Conservation (phyloP, 2,888 invertebrate genomes). For the Drosophila affinis region DNA sequence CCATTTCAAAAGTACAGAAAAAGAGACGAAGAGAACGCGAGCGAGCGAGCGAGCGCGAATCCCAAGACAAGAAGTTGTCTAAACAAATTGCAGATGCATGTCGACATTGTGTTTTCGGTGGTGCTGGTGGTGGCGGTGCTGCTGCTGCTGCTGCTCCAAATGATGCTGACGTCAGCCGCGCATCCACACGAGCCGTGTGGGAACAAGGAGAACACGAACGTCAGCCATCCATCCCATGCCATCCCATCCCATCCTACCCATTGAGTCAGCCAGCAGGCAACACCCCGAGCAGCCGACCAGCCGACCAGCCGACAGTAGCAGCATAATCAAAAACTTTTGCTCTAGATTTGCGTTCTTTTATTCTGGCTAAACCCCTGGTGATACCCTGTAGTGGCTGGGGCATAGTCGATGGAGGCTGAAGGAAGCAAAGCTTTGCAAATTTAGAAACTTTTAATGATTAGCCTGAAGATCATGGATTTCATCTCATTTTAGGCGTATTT, state of each 20-base stretch:
- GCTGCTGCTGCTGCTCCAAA: constrained; percentile 11
- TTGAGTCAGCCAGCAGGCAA: neutral
- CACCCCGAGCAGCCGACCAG: neutral
- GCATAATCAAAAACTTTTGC: constrained; percentile 46
- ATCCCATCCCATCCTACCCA: constrained; percentile 1
- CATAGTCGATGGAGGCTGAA: neutral
- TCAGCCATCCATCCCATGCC: constrained; percentile 1
- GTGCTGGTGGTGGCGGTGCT: neutral
- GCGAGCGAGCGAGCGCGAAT: neutral
- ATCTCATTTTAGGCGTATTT: neutral
- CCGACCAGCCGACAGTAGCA: constrained; percentile 3
- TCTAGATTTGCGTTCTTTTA: constrained; percentile 14
- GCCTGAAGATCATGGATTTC: too few relatives aligned
- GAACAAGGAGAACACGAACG: constrained; percentile 10
- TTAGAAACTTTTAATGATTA: neutral
- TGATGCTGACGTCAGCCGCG: constrained; percentile 60
- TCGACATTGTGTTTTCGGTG: constrained; percentile 34
- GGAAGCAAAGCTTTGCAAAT: neutral
- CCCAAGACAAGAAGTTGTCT: constrained; percentile 53
- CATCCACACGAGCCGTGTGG: constrained; percentile 44
- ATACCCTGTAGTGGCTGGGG: neutral
- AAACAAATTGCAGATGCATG: constrained; percentile 59
- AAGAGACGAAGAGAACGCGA: neutral
- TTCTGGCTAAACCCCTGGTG: neutral
- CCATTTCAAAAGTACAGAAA: constrained; percentile 32